These are phyloP conservation scores for Gorsachius goisagi DNA, from an alignment of 2,113 vertebrate genomes.

Conservation along the genomic window DNA sequence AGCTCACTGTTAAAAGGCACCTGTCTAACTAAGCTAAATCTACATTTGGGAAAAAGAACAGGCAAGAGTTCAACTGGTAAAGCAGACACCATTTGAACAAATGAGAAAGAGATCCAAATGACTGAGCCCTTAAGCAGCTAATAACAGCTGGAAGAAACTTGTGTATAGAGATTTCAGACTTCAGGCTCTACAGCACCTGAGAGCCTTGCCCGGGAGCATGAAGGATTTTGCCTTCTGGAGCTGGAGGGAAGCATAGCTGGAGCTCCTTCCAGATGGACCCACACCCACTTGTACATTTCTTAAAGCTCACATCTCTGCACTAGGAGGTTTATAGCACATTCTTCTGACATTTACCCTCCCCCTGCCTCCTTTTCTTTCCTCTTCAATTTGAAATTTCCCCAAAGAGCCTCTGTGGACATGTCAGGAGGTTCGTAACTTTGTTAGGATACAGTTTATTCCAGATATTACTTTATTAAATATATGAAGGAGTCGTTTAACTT, in stretches of 20 bases:
- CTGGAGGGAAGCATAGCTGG: not conserved
- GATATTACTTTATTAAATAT: not conserved
- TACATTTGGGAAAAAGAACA: not conserved
- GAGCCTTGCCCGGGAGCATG: not conserved
- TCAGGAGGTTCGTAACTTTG: not conserved
- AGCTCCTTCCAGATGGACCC: not conserved
- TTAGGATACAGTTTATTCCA: not conserved
- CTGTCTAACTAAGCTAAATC: conserved; percentile 5
- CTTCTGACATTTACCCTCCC: not conserved
- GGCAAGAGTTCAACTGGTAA: not conserved
- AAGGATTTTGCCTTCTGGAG: not conserved
- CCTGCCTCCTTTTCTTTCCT: not conserved
- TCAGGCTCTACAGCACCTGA: not conserved
- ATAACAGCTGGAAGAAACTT: not conserved
- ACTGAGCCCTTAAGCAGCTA: not conserved
- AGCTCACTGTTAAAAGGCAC: not conserved
- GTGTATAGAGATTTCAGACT: not conserved
- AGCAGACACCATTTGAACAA: not conserved
- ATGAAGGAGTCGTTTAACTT: not conserved
- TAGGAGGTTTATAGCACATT: not conserved
- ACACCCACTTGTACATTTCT: not conserved
- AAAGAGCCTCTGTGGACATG: not conserved
- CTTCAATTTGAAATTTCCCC: not conserved
- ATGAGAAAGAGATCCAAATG: not conserved
- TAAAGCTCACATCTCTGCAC: not conserved